A percentile compares a stretch with the other conserved stretches of the same genome.
Evolutionary conservation across 2,888 invertebrate species (phyloP).

Genomic region (Apodemia duryi): DNA sequence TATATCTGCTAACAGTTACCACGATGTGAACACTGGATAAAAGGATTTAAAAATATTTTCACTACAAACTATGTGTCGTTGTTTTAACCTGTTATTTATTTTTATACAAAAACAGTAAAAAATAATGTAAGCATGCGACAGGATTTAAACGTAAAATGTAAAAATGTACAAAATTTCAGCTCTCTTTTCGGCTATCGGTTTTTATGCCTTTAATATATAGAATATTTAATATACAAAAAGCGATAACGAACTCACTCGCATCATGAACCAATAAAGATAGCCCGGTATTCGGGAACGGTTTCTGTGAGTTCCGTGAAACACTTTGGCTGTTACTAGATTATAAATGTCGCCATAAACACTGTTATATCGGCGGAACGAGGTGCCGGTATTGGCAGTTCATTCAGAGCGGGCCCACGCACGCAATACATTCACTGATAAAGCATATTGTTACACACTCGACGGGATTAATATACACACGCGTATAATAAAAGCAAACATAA

Average conservation of each 20-base stretch:
- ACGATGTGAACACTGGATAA: too few species aligned
- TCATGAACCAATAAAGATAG: constrained; percentile 12
- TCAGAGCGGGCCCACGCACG: not conserved
- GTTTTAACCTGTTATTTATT: too few species aligned
- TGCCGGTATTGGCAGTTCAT: constrained; percentile 3
- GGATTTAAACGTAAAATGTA: not conserved
- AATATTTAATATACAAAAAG: constrained; percentile 11
- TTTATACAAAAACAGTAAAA: too few species aligned
- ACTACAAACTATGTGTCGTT: too few species aligned
- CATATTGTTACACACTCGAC: not conserved
- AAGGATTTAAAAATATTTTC: too few species aligned
- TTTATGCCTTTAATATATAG: not conserved
- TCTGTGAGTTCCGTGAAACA: constrained; percentile 12
- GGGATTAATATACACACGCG: not conserved
- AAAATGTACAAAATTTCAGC: not conserved
- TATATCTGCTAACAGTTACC: too few species aligned
- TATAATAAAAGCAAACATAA: not conserved
- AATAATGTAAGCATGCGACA: too few species aligned
- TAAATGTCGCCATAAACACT: constrained; percentile 13
- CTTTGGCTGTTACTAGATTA: constrained; percentile 13
- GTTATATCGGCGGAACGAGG: constrained; percentile 8
- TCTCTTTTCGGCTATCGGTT: not conserved
- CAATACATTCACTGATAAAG: constrained; percentile 7
- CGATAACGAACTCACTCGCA: constrained; percentile 10
- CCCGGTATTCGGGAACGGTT: constrained; percentile 1